Conservation (phyloP, 2,113 vertebrate genomes). For the Clarias macrocephalus region DNA sequence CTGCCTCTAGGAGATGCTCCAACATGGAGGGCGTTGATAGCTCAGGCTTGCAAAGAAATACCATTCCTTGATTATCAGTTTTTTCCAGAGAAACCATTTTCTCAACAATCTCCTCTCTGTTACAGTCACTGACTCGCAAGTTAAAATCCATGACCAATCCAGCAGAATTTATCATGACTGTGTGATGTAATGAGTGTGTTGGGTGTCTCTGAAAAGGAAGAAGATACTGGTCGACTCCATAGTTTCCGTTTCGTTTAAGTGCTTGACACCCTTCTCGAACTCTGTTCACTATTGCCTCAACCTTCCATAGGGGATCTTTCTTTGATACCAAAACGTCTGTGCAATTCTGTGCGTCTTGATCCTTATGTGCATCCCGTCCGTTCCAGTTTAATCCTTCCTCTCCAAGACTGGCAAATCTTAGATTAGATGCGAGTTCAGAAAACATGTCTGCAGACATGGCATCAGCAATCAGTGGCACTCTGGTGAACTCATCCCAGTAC, state of each 20-base stretch:
- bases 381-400: constrained; percentile 16
- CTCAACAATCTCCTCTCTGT: constrained; percentile 67
- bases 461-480: constrained; percentile 72
- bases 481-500: constrained; percentile 75
- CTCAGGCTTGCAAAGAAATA: constrained; percentile 76
- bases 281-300: constrained; percentile 61
- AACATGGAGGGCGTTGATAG: constrained; percentile 75
- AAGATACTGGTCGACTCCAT: constrained; percentile 69
- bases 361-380: constrained; percentile 12
- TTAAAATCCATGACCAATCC: constrained; percentile 71
- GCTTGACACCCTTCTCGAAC: constrained; percentile 66
- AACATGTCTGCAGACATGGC: constrained; percentile 70
- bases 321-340: constrained; percentile 14
- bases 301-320: constrained; percentile 70
- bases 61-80: constrained; percentile 59
- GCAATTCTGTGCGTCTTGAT: not conserved
- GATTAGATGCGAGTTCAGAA: constrained; percentile 60
- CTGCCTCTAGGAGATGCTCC: constrained; percentile 68
- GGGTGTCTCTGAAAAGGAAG: constrained; percentile 61
- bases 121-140: constrained; percentile 62
- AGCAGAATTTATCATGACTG: constrained; percentile 65
- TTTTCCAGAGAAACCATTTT: constrained; percentile 64
- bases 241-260: constrained; percentile 60
- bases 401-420: constrained; percentile 61
- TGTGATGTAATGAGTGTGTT: constrained; percentile 63